Percentiles rank a stretch among this genome's conserved stretches.
Evolutionary conservation across 2,888 invertebrate genomes (phyloP).

Genomic region (Habrosyne pyritoides): DNA sequence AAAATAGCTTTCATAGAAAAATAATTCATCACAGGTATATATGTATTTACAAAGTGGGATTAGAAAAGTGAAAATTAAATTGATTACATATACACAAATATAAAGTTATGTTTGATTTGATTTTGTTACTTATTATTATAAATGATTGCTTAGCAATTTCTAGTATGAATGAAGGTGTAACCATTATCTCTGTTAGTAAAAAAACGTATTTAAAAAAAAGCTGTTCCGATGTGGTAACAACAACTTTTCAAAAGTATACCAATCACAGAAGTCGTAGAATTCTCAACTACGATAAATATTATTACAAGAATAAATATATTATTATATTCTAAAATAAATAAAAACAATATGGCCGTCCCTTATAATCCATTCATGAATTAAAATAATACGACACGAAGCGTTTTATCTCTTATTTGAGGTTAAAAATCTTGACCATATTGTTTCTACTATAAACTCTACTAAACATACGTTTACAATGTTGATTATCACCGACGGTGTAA

Average conservation of each 20-base stretch:
- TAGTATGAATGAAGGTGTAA: background rate
- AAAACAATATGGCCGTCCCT: background rate
- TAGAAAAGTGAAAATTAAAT: slow-evolving; percentile 4
- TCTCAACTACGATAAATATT: background rate
- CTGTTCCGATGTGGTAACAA: too few relatives aligned
- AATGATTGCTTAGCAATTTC: background rate
- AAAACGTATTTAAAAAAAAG: too few relatives aligned
- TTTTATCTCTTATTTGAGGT: too few relatives aligned
- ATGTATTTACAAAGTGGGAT: background rate
- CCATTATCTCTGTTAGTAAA: background rate
- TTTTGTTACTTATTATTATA: background rate
- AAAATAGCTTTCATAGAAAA: background rate
- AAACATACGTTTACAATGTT: background rate
- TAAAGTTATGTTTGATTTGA: background rate
- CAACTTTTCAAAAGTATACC: background rate
- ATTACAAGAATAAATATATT: background rate
- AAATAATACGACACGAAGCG: too few relatives aligned
- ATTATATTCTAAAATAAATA: background rate
- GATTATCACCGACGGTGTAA: background rate
- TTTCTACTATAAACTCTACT: background rate
- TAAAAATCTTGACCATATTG: background rate
- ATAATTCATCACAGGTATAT: background rate
- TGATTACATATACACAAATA: background rate
- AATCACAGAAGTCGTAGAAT: background rate
- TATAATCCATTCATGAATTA: too few relatives aligned